These are phyloP conservation scores for Riparia riparia DNA, from an alignment of 2,113 vertebrate genomes.

Conservation along the genomic window DNA sequence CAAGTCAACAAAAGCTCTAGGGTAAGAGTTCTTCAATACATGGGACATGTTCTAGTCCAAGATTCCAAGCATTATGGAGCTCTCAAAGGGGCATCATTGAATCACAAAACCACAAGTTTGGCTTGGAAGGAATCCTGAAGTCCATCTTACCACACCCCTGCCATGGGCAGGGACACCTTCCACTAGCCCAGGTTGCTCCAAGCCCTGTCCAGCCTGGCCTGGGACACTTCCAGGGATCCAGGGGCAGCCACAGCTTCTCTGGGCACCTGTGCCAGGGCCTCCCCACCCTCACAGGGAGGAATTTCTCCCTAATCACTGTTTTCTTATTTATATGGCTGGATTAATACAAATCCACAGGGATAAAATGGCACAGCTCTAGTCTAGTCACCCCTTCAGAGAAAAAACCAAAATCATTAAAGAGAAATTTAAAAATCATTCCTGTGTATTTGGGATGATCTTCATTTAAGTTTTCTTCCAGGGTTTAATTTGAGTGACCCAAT, in stretches of 20 bases:
- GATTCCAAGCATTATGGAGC: neutral
- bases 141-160: neutral
- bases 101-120: neutral
- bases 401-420: neutral
- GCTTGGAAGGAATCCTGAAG: neutral
- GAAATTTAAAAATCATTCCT: neutral
- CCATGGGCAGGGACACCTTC: neutral
- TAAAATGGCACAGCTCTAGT: neutral
- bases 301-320: neutral
- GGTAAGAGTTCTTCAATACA: neutral
- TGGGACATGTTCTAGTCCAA: neutral
- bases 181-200: rapidly evolving
- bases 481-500: neutral
- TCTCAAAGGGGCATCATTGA: neutral
- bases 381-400: neutral
- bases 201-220: rapidly evolving
- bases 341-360: neutral
- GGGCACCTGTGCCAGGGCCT: neutral
- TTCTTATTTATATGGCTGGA: neutral
- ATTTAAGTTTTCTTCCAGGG: neutral
- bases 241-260: neutral
- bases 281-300: rapidly evolving
- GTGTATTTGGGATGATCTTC: neutral
- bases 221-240: neutral
- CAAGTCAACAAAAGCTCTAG: neutral